Evolutionary conservation across 2,113 vertebrate genomes (phyloP), one percentile per base, ranked within the genome.

Genomic region (Anguilla japonica): DNA sequence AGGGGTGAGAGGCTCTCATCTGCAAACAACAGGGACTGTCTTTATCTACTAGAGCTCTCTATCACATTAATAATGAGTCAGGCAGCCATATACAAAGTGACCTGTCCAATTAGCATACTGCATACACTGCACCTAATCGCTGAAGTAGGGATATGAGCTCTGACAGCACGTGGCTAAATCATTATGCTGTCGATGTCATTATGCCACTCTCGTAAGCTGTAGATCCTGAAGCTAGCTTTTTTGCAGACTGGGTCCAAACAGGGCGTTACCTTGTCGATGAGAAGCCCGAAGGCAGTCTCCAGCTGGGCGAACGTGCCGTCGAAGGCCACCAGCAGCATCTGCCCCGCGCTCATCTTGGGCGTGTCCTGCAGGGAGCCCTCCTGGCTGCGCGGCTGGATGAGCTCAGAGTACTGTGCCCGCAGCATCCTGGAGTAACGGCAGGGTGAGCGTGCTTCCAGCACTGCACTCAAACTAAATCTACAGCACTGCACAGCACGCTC

Each of bases 221-320:
- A 53, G 7, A 53, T 14, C 8, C 50, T 11, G 50, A 53, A 53
- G 11, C 50, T 46, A 3, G 4, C 8, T 46, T 53, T 53, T 53
- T 53, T 53, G 11, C 40, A 39, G 4, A 18, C 26, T 5, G 20
- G 5, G 50, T 6, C 40, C 26, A n/a, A 26, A n/a, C 4, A 15
- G 16, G 3, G 41, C 83, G 82, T 87, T 96, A 99, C 98, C 98
- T 99, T 99, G 82, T 99, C 98, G 88, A 97, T 96, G 89, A 99
- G 94, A 89, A 98, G 97, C 13, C 97, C 96, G 92, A 99, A 99
- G 8, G 98, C 98, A 11, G 96, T 96, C 94, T 99, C 98, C 78
- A 99, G 96, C 92, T 99, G 98, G 22, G 97, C 98, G 92, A 99
- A 99, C 98, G 99, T 99, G 92, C 98, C 98, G 83, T 99, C 98